phyloP scores from a whole-genome alignment of 2,888 invertebrate genomes.

The Papilio demoleus region DNA sequence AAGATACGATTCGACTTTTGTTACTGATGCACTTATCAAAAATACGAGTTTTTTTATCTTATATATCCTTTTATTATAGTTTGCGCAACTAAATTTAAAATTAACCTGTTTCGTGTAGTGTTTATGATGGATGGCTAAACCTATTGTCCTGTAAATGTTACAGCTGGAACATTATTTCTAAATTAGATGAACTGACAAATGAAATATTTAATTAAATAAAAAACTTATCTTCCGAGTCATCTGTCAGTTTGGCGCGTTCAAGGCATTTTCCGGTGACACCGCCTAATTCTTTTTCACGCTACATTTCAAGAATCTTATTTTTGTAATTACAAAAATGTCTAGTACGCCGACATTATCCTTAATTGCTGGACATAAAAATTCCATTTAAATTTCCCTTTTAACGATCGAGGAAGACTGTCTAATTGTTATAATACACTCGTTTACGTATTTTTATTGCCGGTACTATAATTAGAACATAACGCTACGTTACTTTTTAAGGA shows the following conservation, averaged over 20 bases:
- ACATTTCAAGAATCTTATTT: conserved; percentile 84
- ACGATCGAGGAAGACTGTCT: conserved; percentile 82
- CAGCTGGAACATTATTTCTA: background rate
- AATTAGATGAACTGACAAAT: conserved; percentile 24
- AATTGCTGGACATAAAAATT: conserved; percentile 84
- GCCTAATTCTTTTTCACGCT: conserved; percentile 83
- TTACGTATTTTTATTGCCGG: conserved; percentile 83
- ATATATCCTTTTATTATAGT: background rate
- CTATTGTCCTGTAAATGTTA: no score
- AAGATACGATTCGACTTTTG: background rate
- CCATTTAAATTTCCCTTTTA: conserved; percentile 85
- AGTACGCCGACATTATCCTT: conserved; percentile 83
- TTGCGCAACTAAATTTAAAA: background rate
- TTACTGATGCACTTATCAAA: background rate
- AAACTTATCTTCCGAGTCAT: conserved; percentile 62
- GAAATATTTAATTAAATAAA: conserved; percentile 52
- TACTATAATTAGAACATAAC: conserved; percentile 83
- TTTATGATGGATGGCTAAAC: background rate
- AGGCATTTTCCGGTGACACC: conserved; percentile 74
- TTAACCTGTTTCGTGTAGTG: background rate
- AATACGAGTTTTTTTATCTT: background rate
- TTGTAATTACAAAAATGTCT: conserved; percentile 84
- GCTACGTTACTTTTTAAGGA: conserved; percentile 73
- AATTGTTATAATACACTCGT: conserved; percentile 84
- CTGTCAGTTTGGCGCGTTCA: conserved; percentile 66